These are phyloP conservation scores for Corydoras sp. DNA, from an alignment of 2,113 vertebrate genomes.

Conservation along the genomic window DNA sequence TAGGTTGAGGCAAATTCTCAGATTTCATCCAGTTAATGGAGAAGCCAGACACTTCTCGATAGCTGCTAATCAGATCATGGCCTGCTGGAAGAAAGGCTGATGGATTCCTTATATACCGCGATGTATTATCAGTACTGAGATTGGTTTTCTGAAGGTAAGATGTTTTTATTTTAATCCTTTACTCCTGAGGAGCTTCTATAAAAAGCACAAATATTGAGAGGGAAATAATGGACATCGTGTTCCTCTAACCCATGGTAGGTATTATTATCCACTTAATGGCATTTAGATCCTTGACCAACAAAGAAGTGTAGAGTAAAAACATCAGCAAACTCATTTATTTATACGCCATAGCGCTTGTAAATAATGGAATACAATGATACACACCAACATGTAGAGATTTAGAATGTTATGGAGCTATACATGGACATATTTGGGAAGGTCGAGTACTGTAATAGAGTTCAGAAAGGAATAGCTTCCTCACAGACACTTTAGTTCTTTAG, in stretches of 20 bases:
- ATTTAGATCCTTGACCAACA: too few relatives aligned
- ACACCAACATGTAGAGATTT: too few relatives aligned
- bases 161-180: conserved; percentile 5
- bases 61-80: conserved; percentile 17
- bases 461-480: too few relatives aligned
- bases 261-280: too few relatives aligned
- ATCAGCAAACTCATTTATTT: too few relatives aligned
- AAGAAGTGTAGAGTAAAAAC: too few relatives aligned
- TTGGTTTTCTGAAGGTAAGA: not conserved
- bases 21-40: conserved; percentile 11
- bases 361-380: too few relatives aligned
- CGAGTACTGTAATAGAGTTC: too few relatives aligned
- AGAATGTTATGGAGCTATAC: too few relatives aligned
- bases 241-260: not conserved
- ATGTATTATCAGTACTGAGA: not conserved
- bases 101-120: conserved; percentile 18
- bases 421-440: too few relatives aligned
- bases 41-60: not conserved
- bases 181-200: not conserved
- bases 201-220: not conserved
- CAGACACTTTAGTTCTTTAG: too few relatives aligned
- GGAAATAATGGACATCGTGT: not conserved
- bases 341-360: too few relatives aligned
- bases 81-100: conserved; percentile 2
- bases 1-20: conserved; percentile 11